phyloP scores from a whole-genome alignment of 2,113 vertebrate genomes.

The Centrocercus urophasianus region DNA sequence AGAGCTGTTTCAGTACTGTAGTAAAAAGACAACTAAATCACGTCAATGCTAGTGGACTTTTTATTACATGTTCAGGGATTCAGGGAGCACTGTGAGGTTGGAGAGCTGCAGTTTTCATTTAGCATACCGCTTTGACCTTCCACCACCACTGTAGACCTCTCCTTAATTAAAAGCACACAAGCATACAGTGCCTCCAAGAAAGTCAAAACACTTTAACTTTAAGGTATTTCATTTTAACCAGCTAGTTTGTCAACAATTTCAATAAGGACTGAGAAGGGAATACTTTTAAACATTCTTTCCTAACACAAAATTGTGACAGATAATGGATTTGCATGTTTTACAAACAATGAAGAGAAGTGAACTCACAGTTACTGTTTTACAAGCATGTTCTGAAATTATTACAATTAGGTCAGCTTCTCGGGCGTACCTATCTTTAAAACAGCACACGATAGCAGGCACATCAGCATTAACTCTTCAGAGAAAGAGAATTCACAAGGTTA shows the following conservation, averaged over 20 bases:
- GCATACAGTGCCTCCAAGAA: background rate
- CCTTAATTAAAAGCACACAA: conserved; percentile 65
- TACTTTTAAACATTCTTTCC: background rate
- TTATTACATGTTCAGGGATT: conserved; percentile 22
- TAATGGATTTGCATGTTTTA: background rate
- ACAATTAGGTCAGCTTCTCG: background rate
- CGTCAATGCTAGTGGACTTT: background rate
- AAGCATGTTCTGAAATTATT: background rate
- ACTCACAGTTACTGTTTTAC: background rate
- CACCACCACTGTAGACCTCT: background rate
- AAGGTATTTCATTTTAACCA: background rate
- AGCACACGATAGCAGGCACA: background rate
- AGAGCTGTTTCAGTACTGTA: background rate
- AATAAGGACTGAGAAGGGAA: background rate
- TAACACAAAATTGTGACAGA: background rate
- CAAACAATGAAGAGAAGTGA: background rate
- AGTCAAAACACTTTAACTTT: conserved; percentile 14
- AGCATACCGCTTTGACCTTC: conserved; percentile 26
- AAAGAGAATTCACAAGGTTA: background rate
- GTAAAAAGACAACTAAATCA: conserved; percentile 19
- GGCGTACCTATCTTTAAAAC: background rate
- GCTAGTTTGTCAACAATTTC: background rate
- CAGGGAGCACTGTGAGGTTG: conserved; percentile 34
- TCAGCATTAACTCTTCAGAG: background rate
- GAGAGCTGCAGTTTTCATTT: conserved; percentile 20